Evolutionary conservation across 2,888 invertebrate genomes (phyloP), one percentile per base, ranked within the genome.

Genomic region (Dysmachus trigonus): DNA sequence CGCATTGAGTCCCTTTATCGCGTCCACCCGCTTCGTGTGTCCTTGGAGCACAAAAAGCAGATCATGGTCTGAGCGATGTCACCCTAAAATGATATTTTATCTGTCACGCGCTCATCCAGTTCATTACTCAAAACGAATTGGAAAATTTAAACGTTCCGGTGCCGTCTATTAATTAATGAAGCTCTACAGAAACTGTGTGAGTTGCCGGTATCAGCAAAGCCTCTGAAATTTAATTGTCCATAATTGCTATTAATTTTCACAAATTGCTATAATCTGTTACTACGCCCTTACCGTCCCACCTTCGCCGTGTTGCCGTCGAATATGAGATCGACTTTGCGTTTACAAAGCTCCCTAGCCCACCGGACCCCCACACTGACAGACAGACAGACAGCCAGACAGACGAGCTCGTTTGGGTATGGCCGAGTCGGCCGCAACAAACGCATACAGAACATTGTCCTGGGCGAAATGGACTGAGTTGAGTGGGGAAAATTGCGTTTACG

Each of bases 241-340:
- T 79, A 79, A 79, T 79, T 79, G 79, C 79, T 79, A 51, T 79
- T 79, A 79, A 79, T 47, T 79, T 79, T 47, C 41, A 7, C 79
- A 79, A 79, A 79, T 79, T 79, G 47, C 31, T 79, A 30, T 79
- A 79, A 79, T 79, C 79, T 79, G 79, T 79, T 79, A 79, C 51
- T 38, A 7, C 38, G 22, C 79, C 33, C 76, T 18, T 38, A 22
- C 41, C 22, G 22, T 0, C 18, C 35, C 33, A 18, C 33, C 33
- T n/a, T n/a, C 30, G 33, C 3, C 35, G n/a, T n/a, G n/a, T n/a
- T n/a, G 35, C 35, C 35, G 35, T 35, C 38, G 38, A 41, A 18
- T 18, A 31, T 35, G 31, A 74, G 33, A 33, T 35, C 38, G 31
- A 38, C 35, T 76, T 1, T 76, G 38, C 7, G 22, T 35, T 18